phyloP scores from a whole-genome alignment of 2,113 vertebrate species.

The Gallinago media region DNA sequence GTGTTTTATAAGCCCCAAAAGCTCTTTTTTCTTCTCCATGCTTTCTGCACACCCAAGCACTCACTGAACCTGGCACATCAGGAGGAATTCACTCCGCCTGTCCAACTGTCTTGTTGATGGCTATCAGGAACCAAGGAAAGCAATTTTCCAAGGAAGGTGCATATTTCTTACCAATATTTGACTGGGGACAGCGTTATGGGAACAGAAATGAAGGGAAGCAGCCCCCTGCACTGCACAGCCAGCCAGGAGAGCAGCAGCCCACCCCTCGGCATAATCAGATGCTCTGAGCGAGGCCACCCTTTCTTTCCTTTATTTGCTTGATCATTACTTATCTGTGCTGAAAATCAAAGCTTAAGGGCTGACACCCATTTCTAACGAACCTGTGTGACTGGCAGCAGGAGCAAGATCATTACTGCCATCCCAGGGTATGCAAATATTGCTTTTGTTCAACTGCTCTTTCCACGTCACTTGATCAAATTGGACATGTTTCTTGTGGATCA shows the following conservation, averaged over 20 bases:
- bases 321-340: neutral
- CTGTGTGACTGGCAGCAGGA: neutral
- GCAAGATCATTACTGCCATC: neutral
- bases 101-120: neutral
- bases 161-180: neutral
- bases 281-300: neutral
- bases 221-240: neutral
- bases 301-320: conserved; percentile 18
- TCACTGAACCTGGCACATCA: neutral
- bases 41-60: neutral
- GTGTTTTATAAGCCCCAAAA: neutral
- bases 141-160: neutral
- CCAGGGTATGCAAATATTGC: neutral
- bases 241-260: neutral
- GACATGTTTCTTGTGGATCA: neutral
- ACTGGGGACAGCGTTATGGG: neutral
- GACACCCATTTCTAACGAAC: neutral
- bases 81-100: neutral
- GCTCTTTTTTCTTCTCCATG: neutral
- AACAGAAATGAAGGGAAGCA: neutral
- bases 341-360: conserved; percentile 26
- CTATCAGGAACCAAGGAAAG: neutral
- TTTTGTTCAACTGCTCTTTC: conserved; percentile 17
- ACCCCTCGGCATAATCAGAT: neutral
- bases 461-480: conserved; percentile 7